Conservation (phyloP, 2,888 invertebrate species). For the Drosophila stalkeri region DNA sequence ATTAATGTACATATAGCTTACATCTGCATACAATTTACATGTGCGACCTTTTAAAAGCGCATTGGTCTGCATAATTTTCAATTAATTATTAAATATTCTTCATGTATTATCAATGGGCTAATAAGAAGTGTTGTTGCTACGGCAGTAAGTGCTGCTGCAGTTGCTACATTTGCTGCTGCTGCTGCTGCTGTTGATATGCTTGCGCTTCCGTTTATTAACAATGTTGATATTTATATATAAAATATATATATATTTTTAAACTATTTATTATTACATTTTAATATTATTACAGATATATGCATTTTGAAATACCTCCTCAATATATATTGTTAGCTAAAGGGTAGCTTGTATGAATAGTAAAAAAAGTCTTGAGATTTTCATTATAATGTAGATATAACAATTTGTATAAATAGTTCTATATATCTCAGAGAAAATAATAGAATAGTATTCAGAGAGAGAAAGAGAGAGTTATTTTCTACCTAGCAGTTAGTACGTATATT, state of each 20-base stretch:
- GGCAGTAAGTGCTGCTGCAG: slow-evolving; percentile 19
- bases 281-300: slow-evolving; percentile 25
- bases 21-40: slow-evolving; percentile 41
- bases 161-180: slow-evolving; percentile 35
- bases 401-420: no score
- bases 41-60: slow-evolving; percentile 46
- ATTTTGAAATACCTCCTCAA: slow-evolving; percentile 16
- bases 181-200: slow-evolving; percentile 47
- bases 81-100: slow-evolving; percentile 71
- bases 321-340: neutral
- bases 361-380: neutral
- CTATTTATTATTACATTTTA: slow-evolving; percentile 52
- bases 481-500: no score
- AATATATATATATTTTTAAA: slow-evolving; percentile 27
- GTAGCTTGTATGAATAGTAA: neutral
- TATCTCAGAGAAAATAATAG: no score
- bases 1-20: slow-evolving; percentile 28
- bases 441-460: no score
- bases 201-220: slow-evolving; percentile 67
- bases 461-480: no score
- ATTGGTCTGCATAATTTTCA: slow-evolving; percentile 71
- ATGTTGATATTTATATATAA: slow-evolving; percentile 32
- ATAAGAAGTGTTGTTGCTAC: slow-evolving; percentile 48
- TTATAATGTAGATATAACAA: neutral
- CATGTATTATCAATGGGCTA: slow-evolving; percentile 70